These are phyloP conservation scores for Theocolax elegans DNA, from an alignment of 1,140 invertebrate genomes.

Conservation along the genomic window DNA sequence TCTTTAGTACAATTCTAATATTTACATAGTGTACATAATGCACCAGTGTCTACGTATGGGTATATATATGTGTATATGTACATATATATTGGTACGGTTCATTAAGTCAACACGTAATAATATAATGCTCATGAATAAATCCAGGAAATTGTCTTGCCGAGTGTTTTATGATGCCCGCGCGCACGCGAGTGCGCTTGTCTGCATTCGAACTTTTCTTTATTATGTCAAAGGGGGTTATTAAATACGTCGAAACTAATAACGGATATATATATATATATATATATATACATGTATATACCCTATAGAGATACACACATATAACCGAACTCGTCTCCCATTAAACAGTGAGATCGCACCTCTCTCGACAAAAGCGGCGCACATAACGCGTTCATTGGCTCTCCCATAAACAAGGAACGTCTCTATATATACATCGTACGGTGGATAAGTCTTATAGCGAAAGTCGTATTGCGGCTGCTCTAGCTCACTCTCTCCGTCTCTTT, in stretches of 20 bases:
- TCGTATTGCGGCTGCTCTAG: too few species aligned
- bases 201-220: neutral
- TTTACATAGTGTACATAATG: slow-evolving; percentile 33
- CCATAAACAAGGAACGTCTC: slow-evolving; percentile 12
- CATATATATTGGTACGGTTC: neutral
- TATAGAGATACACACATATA: too few species aligned
- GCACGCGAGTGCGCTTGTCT: too few species aligned
- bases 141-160: slow-evolving; percentile 7
- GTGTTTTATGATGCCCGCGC: neutral
- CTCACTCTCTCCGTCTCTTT: too few species aligned
- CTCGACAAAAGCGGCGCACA: neutral
- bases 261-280: too few species aligned
- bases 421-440: too few species aligned
- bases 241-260: neutral
- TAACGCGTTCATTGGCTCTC: too few species aligned
- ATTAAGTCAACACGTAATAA: slow-evolving; percentile 26
- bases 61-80: too few species aligned
- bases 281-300: too few species aligned
- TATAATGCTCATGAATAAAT: slow-evolving; percentile 18
- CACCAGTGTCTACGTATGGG: too few species aligned
- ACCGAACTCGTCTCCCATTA: too few species aligned
- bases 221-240: neutral
- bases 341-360: too few species aligned
- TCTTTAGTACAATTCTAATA: slow-evolving; percentile 24
- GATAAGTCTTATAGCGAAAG: neutral